Evolutionary conservation across 2,797 vertebrate genomes (phyloP).

Genomic region (Liasis olivaceus): DNA sequence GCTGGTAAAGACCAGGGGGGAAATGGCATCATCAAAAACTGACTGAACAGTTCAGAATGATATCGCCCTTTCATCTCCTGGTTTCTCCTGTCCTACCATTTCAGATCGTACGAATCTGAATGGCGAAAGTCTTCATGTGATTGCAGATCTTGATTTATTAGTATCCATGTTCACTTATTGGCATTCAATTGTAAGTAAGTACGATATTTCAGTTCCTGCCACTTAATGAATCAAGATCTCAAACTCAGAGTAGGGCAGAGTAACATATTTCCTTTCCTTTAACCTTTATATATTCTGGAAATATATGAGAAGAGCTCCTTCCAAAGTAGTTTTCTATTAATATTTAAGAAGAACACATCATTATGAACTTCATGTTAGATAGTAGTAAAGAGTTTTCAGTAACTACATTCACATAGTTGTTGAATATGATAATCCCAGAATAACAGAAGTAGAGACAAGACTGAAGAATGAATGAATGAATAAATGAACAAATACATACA

Average conservation of each 20-base stretch:
- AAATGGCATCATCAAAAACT: background rate
- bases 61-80: background rate
- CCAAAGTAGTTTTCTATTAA: background rate
- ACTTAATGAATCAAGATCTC: background rate
- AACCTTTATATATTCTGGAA: background rate
- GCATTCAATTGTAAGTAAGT: background rate
- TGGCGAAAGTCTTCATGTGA: background rate
- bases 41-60: background rate
- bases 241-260: background rate
- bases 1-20: background rate
- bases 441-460: background rate
- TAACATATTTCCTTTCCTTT: background rate
- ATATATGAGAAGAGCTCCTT: background rate
- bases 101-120: background rate
- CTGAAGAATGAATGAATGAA: background rate
- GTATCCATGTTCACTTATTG: background rate
- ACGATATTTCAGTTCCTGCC: background rate
- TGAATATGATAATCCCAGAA: background rate
- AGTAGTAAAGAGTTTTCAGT: background rate
- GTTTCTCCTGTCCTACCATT: background rate
- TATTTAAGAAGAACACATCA: background rate
- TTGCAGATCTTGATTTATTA: background rate
- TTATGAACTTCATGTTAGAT: background rate
- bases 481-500: no score
- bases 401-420: background rate